Conservation (phyloP, 1,140 invertebrate genomes). For the Thalassaphorura encarpata region DNA sequence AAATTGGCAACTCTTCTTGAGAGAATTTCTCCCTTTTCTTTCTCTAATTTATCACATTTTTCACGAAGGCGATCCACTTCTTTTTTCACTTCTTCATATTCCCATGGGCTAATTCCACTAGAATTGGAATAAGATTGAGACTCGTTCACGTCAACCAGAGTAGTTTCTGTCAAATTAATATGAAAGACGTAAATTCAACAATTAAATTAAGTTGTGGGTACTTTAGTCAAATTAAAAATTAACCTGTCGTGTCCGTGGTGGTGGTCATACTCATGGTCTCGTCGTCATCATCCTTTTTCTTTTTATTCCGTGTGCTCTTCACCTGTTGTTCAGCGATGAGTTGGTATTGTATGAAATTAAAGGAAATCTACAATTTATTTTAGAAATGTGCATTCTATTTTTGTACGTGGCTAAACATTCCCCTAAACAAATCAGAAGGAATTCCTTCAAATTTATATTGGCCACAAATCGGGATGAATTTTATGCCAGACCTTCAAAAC, state of each 20-base stretch:
- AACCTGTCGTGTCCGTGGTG: constrained; percentile 45
- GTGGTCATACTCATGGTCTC: constrained; percentile 42
- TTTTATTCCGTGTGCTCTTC: constrained; percentile 33
- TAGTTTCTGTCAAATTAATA: too few species aligned
- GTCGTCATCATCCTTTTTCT: constrained; percentile 39
- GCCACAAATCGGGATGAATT: constrained; percentile 69
- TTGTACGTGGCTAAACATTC: constrained; percentile 18
- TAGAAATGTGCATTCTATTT: constrained; percentile 27
- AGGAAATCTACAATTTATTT: too few species aligned
- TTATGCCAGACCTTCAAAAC: constrained; percentile 52
- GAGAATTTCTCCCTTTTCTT: constrained; percentile 76
- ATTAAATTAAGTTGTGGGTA: too few species aligned
- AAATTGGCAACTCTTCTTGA: constrained; percentile 60
- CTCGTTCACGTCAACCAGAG: constrained; percentile 40
- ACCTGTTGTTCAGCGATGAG: constrained; percentile 32
- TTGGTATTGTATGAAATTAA: too few species aligned
- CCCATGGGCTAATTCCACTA: constrained; percentile 46
- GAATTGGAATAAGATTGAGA: constrained; percentile 39
- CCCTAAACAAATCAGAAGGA: constrained; percentile 1
- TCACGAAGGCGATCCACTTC: constrained; percentile 48
- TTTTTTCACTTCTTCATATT: constrained; percentile 46
- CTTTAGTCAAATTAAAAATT: too few species aligned
- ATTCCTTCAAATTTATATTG: constrained; percentile 47
- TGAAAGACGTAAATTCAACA: too few species aligned
- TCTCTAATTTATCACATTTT: constrained; percentile 64